phyloP scores from a whole-genome alignment of 2,888 invertebrate species.

The Myopa testacea region DNA sequence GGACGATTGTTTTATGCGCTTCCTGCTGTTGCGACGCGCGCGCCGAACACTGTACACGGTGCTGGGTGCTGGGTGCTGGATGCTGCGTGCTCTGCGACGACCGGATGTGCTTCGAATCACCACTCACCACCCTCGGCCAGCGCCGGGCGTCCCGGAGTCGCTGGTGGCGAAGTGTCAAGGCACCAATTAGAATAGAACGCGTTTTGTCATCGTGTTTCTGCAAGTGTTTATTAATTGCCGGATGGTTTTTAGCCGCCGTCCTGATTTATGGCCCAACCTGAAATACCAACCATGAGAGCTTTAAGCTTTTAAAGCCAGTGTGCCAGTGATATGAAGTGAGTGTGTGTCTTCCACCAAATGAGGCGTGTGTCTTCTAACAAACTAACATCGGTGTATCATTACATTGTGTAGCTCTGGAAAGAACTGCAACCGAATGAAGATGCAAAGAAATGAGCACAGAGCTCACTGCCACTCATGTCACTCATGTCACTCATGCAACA shows the following conservation, averaged over 20 bases:
- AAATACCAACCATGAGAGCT: background rate
- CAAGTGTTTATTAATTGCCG: constrained; percentile 41
- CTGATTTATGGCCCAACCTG: constrained; percentile 21
- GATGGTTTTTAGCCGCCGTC: constrained; percentile 20
- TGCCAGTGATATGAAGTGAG: too few relatives aligned
- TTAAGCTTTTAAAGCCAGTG: too few relatives aligned
- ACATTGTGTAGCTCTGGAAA: background rate
- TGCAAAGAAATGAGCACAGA: background rate
- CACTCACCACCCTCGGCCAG: too few relatives aligned
- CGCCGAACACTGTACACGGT: background rate
- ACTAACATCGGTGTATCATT: background rate
- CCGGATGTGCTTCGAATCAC: constrained; percentile 32
- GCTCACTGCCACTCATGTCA: background rate
- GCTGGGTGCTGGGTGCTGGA: background rate
- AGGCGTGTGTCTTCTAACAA: too few relatives aligned
- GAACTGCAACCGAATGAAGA: background rate
- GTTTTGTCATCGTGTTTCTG: constrained; percentile 48
- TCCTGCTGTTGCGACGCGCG: constrained; percentile 34
- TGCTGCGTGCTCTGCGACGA: background rate
- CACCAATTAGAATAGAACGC: constrained; percentile 64
- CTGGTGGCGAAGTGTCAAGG: constrained; percentile 49
- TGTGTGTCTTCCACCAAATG: too few relatives aligned
- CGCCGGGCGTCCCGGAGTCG: constrained; percentile 41
- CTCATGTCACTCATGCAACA: background rate
- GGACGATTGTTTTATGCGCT: constrained; percentile 68